Evolutionary conservation across 2,888 invertebrate species (phyloP).

Genomic region (Stenolophus ochropezus): DNA sequence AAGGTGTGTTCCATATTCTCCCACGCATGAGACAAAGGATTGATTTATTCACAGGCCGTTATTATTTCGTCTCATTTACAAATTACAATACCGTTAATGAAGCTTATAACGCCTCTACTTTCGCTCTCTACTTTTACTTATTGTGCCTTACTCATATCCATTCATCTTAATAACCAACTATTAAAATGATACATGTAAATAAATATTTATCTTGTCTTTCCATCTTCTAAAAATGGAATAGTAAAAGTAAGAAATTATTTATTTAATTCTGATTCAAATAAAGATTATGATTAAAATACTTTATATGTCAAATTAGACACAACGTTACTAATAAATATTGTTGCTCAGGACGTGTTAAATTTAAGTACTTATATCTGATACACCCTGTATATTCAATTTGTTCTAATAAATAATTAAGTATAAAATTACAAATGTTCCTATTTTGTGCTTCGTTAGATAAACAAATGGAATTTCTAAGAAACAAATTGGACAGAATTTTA

Average conservation of each 20-base stretch:
- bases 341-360: no score
- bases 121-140: slow-evolving; percentile 21
- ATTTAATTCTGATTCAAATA: background rate
- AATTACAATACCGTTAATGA: slow-evolving; percentile 13
- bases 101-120: slow-evolving; percentile 7
- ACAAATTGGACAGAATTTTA: background rate
- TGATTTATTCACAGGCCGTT: slow-evolving; percentile 13
- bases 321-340: no score
- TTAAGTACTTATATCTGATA: no score
- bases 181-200: background rate
- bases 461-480: background rate
- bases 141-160: background rate
- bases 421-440: background rate
- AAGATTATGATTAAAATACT: background rate
- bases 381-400: no score
- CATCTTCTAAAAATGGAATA: background rate
- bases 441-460: background rate
- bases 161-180: background rate
- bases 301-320: no score
- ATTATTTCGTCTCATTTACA: slow-evolving; percentile 34
- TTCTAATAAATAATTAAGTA: no score
- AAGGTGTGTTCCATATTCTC: slow-evolving; percentile 17
- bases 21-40: slow-evolving; percentile 30
- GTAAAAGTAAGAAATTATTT: background rate
- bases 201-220: background rate